Conservation (phyloP, 1,140 invertebrate species). For the Dinoponera quadriceps region DNA sequence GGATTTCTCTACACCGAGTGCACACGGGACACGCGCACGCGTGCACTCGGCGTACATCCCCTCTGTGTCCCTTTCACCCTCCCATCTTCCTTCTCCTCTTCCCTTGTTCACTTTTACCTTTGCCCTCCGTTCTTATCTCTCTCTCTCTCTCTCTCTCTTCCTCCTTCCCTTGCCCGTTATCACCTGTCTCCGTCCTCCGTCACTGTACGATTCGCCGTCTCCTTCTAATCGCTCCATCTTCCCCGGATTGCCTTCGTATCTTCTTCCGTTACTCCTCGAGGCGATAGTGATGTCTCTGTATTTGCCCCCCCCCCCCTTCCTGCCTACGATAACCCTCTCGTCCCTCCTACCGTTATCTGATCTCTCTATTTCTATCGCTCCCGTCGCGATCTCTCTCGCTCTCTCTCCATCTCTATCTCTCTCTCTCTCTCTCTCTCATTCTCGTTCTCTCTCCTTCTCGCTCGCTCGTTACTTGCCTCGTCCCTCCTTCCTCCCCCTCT, state of each 20-base stretch:
- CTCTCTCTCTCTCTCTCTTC: background rate
- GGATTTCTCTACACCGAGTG: slow-evolving; percentile 59
- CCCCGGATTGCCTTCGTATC: background rate
- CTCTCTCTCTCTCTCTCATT: slow-evolving; percentile 22
- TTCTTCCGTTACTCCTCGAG: background rate
- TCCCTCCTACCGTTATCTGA: slow-evolving; percentile 5
- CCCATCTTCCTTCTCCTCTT: background rate
- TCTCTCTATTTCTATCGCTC: slow-evolving; percentile 10
- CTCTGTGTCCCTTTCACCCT: background rate
- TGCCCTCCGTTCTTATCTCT: background rate
- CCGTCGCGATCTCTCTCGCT: slow-evolving; percentile 2
- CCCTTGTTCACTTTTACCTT: no score
- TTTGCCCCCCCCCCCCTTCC: background rate
- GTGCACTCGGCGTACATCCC: slow-evolving; percentile 39
- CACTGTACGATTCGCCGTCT: slow-evolving; percentile 7
- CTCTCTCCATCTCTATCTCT: background rate
- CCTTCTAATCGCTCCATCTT: background rate
- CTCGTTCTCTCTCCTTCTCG: background rate
- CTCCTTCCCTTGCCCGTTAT: slow-evolving; percentile 2
- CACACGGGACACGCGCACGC: slow-evolving; percentile 60
- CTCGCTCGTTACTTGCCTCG: background rate
- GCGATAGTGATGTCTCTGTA: slow-evolving; percentile 27
- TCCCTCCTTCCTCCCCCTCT: background rate
- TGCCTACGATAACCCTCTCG: background rate
- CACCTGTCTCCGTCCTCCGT: slow-evolving; percentile 21